Conservation (phyloP, 2,888 invertebrate genomes). For the Drosophila anomelani region DNA sequence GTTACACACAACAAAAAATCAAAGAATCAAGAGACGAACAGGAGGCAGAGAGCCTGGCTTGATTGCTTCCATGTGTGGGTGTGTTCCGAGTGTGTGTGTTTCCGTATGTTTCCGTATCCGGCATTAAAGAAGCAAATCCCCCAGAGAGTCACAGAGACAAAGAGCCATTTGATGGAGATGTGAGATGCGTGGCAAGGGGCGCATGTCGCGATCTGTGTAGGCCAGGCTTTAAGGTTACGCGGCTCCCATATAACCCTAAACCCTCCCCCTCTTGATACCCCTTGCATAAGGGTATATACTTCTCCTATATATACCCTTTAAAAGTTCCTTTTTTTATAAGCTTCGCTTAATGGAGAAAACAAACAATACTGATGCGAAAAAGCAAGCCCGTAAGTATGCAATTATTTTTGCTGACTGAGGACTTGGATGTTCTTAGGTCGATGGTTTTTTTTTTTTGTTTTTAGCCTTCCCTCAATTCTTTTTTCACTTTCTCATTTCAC, state of each 20-base stretch:
- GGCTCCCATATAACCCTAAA: neutral
- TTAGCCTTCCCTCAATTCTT: neutral
- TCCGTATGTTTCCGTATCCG: conserved; percentile 30
- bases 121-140: conserved; percentile 32
- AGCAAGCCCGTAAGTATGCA: conserved; percentile 4
- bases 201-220: conserved; percentile 15
- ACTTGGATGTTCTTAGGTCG: conserved; percentile 2
- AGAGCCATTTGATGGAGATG: conserved; percentile 14
- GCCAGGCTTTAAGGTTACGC: conserved; percentile 7
- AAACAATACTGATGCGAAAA: neutral
- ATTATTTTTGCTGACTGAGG: conserved; percentile 11
- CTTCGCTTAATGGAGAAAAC: conserved; percentile 2
- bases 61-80: conserved; percentile 16
- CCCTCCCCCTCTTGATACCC: neutral
- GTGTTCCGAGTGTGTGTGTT: neutral
- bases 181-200: conserved; percentile 4
- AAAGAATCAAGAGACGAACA: neutral
- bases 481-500: conserved; percentile 7
- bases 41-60: conserved; percentile 17
- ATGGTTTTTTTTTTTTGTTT: neutral
- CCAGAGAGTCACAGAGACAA: conserved; percentile 24
- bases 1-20: conserved; percentile 31
- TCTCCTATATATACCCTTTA: neutral
- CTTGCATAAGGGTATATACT: neutral
- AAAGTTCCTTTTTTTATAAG: neutral